Evolutionary conservation across 2,888 invertebrate genomes (phyloP), one percentile per base, ranked within the genome.

Genomic region (Acrocyrtus sp.): DNA sequence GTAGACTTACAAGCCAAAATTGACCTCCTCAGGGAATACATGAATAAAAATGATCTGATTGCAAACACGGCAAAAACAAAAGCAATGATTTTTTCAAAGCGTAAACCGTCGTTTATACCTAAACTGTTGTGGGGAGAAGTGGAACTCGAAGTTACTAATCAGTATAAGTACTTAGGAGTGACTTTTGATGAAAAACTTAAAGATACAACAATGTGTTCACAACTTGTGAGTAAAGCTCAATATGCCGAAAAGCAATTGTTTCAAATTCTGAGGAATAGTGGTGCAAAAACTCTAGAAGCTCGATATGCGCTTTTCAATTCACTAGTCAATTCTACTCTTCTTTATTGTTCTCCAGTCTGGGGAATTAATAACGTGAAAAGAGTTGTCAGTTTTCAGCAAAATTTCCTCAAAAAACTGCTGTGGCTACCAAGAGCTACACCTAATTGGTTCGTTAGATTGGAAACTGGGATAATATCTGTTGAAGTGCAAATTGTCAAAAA

Each of bases 1-100:
- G 17, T 56, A 24, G 47, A 66, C 34, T n/a, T 66, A 15, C 66
- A 66, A 22, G 47, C 8, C 29, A 66, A 66, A 34, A 29, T 66
- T 3, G 17, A 66, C 22, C n/a, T 19, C 3, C n/a, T 45, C 5
- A 5, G 27, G 17, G 21, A 24, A 47, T 45, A 17, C 57, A n/a
- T 66, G 17, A 22, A 17, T 22, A 8, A 17, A 26, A 43, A 57
- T 10, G n/a, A 29, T 2, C 29, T 66, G 22, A 56, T 12, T 24
- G 56, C 57, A 10, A 66, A 66, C 26, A 6, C 57, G 2, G 26
- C 19, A 10, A 66, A 66, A n/a, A 66, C 66, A 1, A 66, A 66
- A 66, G 15, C 45, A 15, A 15, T 66, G 27, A 29, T 48, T 2
- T 66, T 66, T 48, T 47, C 21, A 21, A 56, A 19, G 1, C 12